Evolutionary conservation across 2,113 vertebrate species (phyloP).

Genomic region (Pluvianellus socialis): DNA sequence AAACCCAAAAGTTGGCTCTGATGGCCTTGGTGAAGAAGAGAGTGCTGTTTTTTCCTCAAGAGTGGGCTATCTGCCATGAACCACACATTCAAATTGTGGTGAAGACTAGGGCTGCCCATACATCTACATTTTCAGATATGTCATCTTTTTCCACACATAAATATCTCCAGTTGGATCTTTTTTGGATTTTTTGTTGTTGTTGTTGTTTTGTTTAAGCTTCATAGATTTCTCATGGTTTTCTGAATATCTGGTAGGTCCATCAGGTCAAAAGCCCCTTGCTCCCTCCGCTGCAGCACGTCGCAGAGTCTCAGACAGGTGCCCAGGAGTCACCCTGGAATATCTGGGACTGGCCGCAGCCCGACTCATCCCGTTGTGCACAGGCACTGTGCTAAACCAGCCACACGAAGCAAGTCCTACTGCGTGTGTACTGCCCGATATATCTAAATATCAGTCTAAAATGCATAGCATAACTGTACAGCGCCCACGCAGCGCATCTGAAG

Average conservation of each 20-base stretch:
- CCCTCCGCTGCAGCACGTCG: background rate
- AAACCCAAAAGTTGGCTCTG: background rate
- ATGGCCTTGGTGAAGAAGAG: background rate
- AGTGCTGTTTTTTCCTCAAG: background rate
- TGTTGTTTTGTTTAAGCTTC: background rate
- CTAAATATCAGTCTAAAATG: background rate
- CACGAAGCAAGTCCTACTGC: background rate
- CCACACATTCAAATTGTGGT: background rate
- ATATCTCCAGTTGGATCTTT: background rate
- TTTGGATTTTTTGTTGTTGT: background rate
- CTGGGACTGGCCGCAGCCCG: background rate
- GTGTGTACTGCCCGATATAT: background rate
- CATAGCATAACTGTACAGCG: background rate
- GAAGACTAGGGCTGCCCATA: background rate
- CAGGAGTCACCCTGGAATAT: background rate
- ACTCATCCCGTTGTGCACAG: background rate
- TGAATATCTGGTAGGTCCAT: background rate
- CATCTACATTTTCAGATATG: constrained; percentile 12
- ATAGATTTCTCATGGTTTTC: background rate
- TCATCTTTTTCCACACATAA: background rate
- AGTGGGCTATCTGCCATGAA: constrained; percentile 13
- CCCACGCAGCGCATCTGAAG: background rate
- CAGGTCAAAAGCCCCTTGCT: background rate
- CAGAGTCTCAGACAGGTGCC: background rate
- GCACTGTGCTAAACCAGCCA: background rate